A percentile compares a stretch with the other conserved stretches of the same genome.
These are phyloP conservation scores for Solenodon paradoxus DNA, from an alignment of 2,113 vertebrate species.

Conservation along the genomic window DNA sequence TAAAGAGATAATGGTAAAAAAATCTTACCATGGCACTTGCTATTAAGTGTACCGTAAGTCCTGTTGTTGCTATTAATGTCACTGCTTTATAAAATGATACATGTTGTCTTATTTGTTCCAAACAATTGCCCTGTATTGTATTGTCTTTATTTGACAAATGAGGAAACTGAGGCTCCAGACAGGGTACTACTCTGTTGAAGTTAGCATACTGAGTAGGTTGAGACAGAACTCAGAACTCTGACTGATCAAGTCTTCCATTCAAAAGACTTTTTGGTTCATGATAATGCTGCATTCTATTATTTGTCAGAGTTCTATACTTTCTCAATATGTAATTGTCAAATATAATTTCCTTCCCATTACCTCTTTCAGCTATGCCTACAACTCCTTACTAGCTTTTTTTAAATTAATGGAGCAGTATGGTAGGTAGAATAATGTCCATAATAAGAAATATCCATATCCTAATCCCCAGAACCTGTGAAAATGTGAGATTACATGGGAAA, in stretches of 20 bases:
- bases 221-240: background rate
- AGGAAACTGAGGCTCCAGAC: conserved; percentile 8
- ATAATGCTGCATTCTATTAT: background rate
- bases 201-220: background rate
- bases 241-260: background rate
- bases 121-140: background rate
- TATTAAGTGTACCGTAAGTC: background rate
- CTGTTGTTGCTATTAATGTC: background rate
- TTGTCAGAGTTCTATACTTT: background rate
- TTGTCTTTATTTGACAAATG: background rate
- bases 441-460: background rate
- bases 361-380: background rate
- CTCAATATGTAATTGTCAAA: background rate
- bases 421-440: background rate
- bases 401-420: background rate
- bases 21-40: background rate
- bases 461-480: background rate
- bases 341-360: background rate
- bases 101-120: background rate
- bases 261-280: background rate
- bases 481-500: background rate
- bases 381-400: background rate
- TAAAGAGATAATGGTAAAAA: background rate
- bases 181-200: background rate
- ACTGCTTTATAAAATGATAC: background rate